phyloP scores from a whole-genome alignment of 2,113 vertebrate species.

The Lates calcarifer region DNA sequence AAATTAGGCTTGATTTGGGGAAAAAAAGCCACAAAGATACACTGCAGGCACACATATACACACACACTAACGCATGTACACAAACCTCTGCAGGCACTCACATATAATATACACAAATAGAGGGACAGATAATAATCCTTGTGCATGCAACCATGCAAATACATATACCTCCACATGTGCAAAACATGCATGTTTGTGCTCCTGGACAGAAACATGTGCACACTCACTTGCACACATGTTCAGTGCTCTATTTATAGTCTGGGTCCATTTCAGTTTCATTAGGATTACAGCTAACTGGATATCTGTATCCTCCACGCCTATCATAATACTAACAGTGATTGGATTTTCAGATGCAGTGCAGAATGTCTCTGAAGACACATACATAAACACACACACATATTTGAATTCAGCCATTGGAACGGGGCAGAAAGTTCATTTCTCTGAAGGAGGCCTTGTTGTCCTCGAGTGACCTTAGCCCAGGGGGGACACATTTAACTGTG shows the following conservation, averaged over 20 bases:
- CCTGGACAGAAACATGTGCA: neutral
- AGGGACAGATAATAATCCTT: neutral
- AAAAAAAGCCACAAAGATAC: neutral
- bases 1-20: constrained; percentile 10
- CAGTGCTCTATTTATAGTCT: neutral
- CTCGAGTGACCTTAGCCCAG: constrained; percentile 27
- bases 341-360: constrained; percentile 13
- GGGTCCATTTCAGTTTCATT: constrained; percentile 26
- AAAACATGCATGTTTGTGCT: neutral
- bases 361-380: constrained; percentile 3
- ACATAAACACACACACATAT: neutral
- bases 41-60: neutral
- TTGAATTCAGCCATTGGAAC: neutral
- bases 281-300: constrained; percentile 26
- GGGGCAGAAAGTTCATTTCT: constrained; percentile 1
- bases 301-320: constrained; percentile 9
- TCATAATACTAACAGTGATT: constrained; percentile 20
- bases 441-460: constrained; percentile 10
- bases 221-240: neutral
- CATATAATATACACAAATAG: neutral
- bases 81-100: too few relatives aligned
- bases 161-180: neutral
- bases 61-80: neutral
- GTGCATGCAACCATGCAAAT: neutral
- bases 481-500: constrained; percentile 12